These are phyloP conservation scores for Mythimna ferrago DNA, from an alignment of 2,888 invertebrate species.

Conservation along the genomic window DNA sequence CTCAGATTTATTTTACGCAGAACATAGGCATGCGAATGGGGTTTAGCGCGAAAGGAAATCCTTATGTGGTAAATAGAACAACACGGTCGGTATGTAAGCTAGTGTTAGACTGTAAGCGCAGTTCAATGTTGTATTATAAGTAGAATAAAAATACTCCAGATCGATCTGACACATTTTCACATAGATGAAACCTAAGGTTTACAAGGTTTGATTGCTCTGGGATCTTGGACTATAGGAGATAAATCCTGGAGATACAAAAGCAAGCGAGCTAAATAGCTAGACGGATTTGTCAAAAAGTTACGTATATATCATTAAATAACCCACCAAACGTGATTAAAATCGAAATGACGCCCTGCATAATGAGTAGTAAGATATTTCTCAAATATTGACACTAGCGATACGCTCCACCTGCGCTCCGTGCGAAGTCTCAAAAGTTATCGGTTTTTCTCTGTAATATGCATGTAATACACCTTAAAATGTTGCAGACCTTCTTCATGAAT, in stretches of 20 bases:
- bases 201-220: too few species aligned
- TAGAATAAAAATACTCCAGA: not conserved
- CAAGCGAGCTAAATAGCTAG: not conserved
- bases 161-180: too few species aligned
- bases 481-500: too few species aligned
- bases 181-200: too few species aligned
- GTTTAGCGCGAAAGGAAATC: slow-evolving; percentile 44
- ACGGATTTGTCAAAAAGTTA: not conserved
- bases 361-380: not conserved
- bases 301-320: not conserved
- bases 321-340: slow-evolving; percentile 3
- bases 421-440: not conserved
- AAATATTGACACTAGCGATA: not conserved
- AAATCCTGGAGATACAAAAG: not conserved
- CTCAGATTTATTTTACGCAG: slow-evolving; percentile 47
- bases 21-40: slow-evolving; percentile 24
- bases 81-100: slow-evolving; percentile 9
- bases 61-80: slow-evolving; percentile 50
- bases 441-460: too few species aligned
- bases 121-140: slow-evolving; percentile 22
- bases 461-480: too few species aligned
- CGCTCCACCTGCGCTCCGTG: too few species aligned
- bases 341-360: not conserved
- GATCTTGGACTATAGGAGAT: not conserved
- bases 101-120: not conserved